Conservation (phyloP, 2,113 vertebrate genomes). For the Deroptyus accipitrinus region DNA sequence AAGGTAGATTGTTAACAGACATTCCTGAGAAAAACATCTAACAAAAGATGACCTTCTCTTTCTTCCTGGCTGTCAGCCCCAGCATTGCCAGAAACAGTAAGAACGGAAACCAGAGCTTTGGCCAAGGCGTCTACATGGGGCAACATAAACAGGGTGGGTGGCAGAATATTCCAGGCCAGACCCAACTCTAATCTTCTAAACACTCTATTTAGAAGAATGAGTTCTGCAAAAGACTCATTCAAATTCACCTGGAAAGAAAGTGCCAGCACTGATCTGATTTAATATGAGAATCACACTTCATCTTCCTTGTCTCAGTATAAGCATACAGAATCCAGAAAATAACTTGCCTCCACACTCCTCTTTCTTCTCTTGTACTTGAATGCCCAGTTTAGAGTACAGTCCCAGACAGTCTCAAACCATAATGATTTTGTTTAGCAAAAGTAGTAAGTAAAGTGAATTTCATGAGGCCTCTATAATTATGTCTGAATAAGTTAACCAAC, state of each 20-base stretch:
- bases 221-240: background rate
- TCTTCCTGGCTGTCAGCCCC: background rate
- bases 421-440: background rate
- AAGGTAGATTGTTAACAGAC: background rate
- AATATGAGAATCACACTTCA: background rate
- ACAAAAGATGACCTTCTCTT: background rate
- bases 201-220: background rate
- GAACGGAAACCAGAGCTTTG: background rate
- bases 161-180: background rate
- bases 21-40: background rate
- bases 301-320: background rate
- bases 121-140: background rate
- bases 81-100: background rate
- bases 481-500: background rate
- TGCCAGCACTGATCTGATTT: background rate
- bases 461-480: background rate
- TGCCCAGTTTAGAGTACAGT: background rate
- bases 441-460: background rate
- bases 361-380: background rate
- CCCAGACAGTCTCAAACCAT: background rate
- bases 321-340: background rate
- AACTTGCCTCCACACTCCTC: background rate
- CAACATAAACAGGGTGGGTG: fast-evolving
- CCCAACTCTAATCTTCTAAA: background rate
- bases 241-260: background rate